Conservation (phyloP, 2,113 vertebrate species). For the Neodon shergylaensis region DNA sequence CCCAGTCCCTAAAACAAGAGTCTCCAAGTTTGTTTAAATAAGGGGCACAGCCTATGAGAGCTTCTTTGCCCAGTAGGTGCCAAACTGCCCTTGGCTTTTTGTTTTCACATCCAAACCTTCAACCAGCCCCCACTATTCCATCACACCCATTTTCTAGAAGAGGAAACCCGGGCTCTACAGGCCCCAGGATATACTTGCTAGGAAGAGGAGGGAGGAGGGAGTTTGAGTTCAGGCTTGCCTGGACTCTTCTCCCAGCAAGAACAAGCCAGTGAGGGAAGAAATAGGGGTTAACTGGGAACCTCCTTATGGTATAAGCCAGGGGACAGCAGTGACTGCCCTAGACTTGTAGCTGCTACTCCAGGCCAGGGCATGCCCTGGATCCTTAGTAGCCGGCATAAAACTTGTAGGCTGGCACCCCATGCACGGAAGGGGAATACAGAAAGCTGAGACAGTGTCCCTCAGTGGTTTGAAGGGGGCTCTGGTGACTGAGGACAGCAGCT, state of each 20-base stretch:
- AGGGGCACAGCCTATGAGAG: neutral
- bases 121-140: neutral
- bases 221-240: neutral
- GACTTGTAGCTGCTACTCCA: neutral
- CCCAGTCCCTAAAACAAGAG: neutral
- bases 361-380: neutral
- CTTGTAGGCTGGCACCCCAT: neutral
- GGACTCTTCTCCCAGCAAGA: neutral
- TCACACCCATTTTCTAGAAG: neutral
- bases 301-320: neutral
- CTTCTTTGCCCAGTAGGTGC: neutral
- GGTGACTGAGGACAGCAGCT: neutral
- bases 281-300: neutral
- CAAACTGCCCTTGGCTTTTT: neutral
- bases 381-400: neutral
- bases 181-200: neutral
- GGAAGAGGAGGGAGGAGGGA: neutral
- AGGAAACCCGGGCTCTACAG: fast-evolving
- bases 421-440: too few relatives aligned
- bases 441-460: neutral
- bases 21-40: neutral
- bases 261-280: neutral
- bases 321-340: neutral
- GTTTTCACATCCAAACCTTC: neutral
- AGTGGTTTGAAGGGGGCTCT: neutral